Evolutionary conservation across 92 coral and sea anemone genomes (phyloP).

Genomic region (Virgularia gustaviana): DNA sequence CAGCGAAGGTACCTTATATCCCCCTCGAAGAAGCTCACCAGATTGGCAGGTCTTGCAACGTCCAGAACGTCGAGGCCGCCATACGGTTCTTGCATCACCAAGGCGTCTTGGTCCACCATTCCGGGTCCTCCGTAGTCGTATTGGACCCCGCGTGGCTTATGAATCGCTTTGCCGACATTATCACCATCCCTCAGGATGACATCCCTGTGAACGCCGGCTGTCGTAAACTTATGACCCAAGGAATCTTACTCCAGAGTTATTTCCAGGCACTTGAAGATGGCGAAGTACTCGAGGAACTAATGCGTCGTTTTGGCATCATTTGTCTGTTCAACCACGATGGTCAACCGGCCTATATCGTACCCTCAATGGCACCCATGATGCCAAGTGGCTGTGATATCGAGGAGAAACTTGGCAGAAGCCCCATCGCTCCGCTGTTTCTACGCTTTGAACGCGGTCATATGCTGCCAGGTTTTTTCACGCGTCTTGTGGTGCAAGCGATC

Average conservation of each 20-base stretch:
- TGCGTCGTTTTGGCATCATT: conserved; percentile 49
- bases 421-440: conserved; percentile 37
- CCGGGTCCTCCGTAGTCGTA: conserved; percentile 44
- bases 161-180: conserved; percentile 49
- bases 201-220: not conserved
- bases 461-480: conserved; percentile 50
- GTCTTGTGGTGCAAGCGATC: conserved; percentile 31
- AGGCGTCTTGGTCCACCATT: conserved; percentile 49
- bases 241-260: conserved; percentile 9
- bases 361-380: conserved; percentile 55
- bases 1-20: too few relatives aligned
- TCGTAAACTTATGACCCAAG: not conserved
- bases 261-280: conserved; percentile 31
- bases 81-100: conserved; percentile 56
- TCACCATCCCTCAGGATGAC: conserved; percentile 46
- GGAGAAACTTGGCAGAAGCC: not conserved
- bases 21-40: conserved; percentile 14
- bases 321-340: conserved; percentile 36
- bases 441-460: conserved; percentile 33
- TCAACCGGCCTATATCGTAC: not conserved
- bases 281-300: conserved; percentile 25
- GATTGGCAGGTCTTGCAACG: conserved; percentile 17
- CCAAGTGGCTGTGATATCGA: not conserved
- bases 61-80: conserved; percentile 10
- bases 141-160: conserved; percentile 61